Base-by-base conservation (phyloP, 1,140 invertebrate genomes). In the Magallana ariakensis region DNA sequence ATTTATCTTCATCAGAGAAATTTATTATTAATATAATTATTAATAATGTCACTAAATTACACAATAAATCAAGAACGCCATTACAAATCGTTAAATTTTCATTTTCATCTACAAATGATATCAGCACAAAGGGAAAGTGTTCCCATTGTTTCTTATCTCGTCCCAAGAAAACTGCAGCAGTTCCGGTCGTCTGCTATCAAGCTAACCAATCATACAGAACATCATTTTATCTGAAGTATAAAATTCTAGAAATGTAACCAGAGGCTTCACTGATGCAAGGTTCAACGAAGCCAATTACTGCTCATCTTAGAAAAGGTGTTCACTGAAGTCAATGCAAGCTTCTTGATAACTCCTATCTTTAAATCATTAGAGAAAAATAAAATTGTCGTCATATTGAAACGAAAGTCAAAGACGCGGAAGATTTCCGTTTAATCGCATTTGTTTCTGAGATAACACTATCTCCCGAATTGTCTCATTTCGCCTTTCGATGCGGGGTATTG, bases 181-280 rank as follows among this genome's bases (percentile, higher is more conserved):
- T 70, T 70, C 66, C 66, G 66, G 66, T 70, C 22, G 66, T 33
- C 22, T 26, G 66, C 22, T 70, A 70, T 70, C 66, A 9, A 70
- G 66, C 9, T 26, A 11, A 70, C 66, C 22, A 26, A 70, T 70
- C 66, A 70, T 70, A 70, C 66, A 19, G 66, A 70, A 22, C 66
- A 70, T 81, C 46, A 81, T 53, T 81, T 81, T 81, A 81, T 81
- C 80, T 81, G 55, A 81, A 81, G 80, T 81, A 81, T 81, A 81
- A 81, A 54, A 81, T 81, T 81, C 80, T 55, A 81, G 80, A 81
- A 81, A 81, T 81, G 80, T 81, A 81, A 53, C 80, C 80, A 81
- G 80, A 81, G 54, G 46, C 54, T 54, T 55, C 11, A 54, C 33
- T 26, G 19, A 81, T n/a, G 55, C 55, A 81, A 15, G 80, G 80